Base-by-base conservation (phyloP, 2,797 vertebrate genomes). In the Silurus lanzhouensis region DNA sequence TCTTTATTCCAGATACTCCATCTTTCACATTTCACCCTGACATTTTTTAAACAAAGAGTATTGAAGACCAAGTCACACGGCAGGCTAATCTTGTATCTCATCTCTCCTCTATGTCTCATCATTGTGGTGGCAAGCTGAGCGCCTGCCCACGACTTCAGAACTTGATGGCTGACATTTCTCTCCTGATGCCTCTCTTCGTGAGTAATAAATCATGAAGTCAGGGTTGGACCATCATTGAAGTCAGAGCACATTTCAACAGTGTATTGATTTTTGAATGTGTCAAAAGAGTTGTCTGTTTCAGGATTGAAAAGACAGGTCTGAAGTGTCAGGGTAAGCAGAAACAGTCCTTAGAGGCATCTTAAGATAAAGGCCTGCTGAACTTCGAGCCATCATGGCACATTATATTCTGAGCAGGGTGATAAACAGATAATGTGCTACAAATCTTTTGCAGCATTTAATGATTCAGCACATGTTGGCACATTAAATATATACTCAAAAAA, bases 201-300 rank as follows among this genome's bases (percentile, higher is more conserved):
- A 82, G 83, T 83, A 86, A 90, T 87, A 89, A 88, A 89, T 90
- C 83, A 88, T 52, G 46, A 88, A 79, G 83, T 87, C 87, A 87
- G 86, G 85, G 83, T 80, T 77, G 86, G 75, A 85, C 85, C 58
- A 77, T 83, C 77, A 77, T 68, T 52, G 74, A 85, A 84, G 75
- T 87, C 81, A 75, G 66, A 89, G 70, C 81, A 83, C 76, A 88
- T 90, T 89, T 88, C 85, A 83, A 85, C 77, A 83, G 31, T 0
- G 48, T 86, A 89, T 89, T 87, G 87, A 89, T 89, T 88, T 90
- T 86, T 20, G 60, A 25, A n/a, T 19, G 77, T 82, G 88, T 88
- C 86, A 84, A 84, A 82, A 78, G 58, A 55, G 70, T 85, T 76
- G 86, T 86, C 84, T 48, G 82, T 78, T 77, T 84, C 61, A 86